These are phyloP conservation scores for Drosophila rubida DNA, from an alignment of 2,888 invertebrate species.

Conservation along the genomic window DNA sequence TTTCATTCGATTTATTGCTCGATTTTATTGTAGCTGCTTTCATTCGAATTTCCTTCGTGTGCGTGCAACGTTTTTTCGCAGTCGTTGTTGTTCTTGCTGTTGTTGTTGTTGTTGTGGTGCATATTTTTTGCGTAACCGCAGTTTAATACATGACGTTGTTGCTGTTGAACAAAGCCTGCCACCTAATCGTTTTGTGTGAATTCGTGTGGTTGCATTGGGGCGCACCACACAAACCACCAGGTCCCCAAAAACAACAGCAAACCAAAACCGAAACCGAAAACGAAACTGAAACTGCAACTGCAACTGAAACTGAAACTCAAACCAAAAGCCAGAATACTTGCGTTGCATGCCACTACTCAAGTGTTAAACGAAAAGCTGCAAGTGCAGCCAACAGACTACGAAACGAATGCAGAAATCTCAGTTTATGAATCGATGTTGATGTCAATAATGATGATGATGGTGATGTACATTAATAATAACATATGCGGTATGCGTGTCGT, in stretches of 20 bases:
- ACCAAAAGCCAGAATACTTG: slow-evolving; percentile 1
- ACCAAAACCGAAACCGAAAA: no score
- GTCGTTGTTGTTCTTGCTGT: background rate
- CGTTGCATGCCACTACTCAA: slow-evolving; percentile 32
- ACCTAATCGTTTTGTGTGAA: slow-evolving; percentile 74
- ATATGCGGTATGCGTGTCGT: background rate
- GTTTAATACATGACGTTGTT: slow-evolving; percentile 29
- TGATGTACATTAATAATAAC: background rate
- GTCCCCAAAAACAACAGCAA: slow-evolving; percentile 8
- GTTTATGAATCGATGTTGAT: slow-evolving; percentile 3
- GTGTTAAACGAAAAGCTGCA: slow-evolving; percentile 24
- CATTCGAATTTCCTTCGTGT: background rate
- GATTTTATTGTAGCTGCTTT: slow-evolving; percentile 34
- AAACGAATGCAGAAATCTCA: background rate
- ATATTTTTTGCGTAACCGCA: slow-evolving; percentile 33
- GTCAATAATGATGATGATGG: slow-evolving; percentile 6
- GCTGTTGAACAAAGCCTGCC: slow-evolving; percentile 28
- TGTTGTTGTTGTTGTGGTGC: background rate
- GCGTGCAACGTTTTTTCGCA: no score
- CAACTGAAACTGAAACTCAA: background rate
- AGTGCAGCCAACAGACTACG: slow-evolving; percentile 11
- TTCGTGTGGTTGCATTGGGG: slow-evolving; percentile 69
- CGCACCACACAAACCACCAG: slow-evolving; percentile 40
- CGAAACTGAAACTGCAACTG: no score
- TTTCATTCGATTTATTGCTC: slow-evolving; percentile 31